These are phyloP conservation scores for Cydia amplana DNA, from an alignment of 1,140 invertebrate genomes.

Conservation along the genomic window DNA sequence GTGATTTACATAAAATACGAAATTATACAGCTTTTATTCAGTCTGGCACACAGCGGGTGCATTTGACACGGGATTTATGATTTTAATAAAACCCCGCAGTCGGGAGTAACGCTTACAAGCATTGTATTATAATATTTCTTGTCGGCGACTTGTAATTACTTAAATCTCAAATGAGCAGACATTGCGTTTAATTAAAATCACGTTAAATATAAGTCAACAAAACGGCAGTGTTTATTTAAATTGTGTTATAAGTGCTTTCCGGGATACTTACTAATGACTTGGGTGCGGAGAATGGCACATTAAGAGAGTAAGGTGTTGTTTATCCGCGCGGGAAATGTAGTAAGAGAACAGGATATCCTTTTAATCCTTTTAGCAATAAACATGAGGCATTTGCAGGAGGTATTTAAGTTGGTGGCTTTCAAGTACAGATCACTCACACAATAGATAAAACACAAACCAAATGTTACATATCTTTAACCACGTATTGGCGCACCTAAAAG, in stretches of 20 bases:
- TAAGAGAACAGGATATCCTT: slow-evolving; percentile 53
- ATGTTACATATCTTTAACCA: too few relatives aligned
- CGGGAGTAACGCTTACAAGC: slow-evolving; percentile 60
- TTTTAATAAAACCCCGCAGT: slow-evolving; percentile 72
- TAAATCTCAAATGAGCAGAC: slow-evolving; percentile 47
- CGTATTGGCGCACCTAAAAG: too few relatives aligned
- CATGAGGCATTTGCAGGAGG: slow-evolving; percentile 40
- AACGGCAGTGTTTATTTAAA: slow-evolving; percentile 42
- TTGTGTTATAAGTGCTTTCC: slow-evolving; percentile 36
- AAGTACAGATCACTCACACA: not conserved
- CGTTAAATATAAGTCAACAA: slow-evolving; percentile 45
- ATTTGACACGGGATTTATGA: slow-evolving; percentile 74
- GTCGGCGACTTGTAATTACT: slow-evolving; percentile 45
- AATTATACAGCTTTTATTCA: slow-evolving; percentile 59
- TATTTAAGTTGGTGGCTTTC: slow-evolving; percentile 40
- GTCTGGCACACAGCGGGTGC: slow-evolving; percentile 62
- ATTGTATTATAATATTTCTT: slow-evolving; percentile 54
- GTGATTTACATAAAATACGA: slow-evolving; percentile 67
- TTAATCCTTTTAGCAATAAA: slow-evolving; percentile 61
- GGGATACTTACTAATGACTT: slow-evolving; percentile 36
- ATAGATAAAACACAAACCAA: not conserved
- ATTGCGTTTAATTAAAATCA: slow-evolving; percentile 52
- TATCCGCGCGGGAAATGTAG: slow-evolving; percentile 55
- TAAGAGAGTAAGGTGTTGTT: slow-evolving; percentile 47
- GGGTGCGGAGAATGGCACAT: slow-evolving; percentile 49